phyloP scores from a whole-genome alignment of 2,113 vertebrate genomes.

The Sander lucioperca region DNA sequence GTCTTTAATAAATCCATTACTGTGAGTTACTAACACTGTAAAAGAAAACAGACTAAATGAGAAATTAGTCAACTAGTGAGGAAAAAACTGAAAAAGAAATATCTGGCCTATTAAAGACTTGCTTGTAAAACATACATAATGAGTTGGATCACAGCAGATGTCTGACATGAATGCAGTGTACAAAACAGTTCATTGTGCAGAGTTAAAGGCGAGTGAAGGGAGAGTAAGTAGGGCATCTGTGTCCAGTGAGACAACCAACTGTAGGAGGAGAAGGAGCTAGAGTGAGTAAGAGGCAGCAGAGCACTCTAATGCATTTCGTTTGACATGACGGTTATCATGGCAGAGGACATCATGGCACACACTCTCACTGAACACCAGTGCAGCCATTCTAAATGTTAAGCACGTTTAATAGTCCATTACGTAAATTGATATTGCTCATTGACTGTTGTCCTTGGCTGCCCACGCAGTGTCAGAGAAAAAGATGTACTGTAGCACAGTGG shows the following conservation, averaged over 20 bases:
- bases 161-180: background rate
- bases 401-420: slow-evolving; percentile 79
- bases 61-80: slow-evolving; percentile 8
- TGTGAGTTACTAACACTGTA: background rate
- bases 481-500: slow-evolving; percentile 30
- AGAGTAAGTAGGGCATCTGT: slow-evolving; percentile 29
- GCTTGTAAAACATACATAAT: background rate
- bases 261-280: slow-evolving; percentile 27
- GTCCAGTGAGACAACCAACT: slow-evolving; percentile 20
- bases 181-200: background rate
- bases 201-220: slow-evolving; percentile 5
- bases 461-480: slow-evolving; percentile 54
- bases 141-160: slow-evolving; percentile 1
- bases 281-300: slow-evolving; percentile 39
- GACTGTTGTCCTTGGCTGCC: slow-evolving; percentile 75
- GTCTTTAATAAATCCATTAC: slow-evolving; percentile 18
- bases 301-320: slow-evolving; percentile 51
- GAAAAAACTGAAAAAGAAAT: slow-evolving; percentile 8
- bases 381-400: slow-evolving; percentile 66
- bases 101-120: background rate
- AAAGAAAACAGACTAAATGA: background rate
- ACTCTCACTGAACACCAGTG: slow-evolving; percentile 55
- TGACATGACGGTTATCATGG: slow-evolving; percentile 42
- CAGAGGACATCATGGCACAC: slow-evolving; percentile 55
- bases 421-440: slow-evolving; percentile 79